phyloP scores from a whole-genome alignment of 2,888 invertebrate species.

The Caenorhabditis sp. region DNA sequence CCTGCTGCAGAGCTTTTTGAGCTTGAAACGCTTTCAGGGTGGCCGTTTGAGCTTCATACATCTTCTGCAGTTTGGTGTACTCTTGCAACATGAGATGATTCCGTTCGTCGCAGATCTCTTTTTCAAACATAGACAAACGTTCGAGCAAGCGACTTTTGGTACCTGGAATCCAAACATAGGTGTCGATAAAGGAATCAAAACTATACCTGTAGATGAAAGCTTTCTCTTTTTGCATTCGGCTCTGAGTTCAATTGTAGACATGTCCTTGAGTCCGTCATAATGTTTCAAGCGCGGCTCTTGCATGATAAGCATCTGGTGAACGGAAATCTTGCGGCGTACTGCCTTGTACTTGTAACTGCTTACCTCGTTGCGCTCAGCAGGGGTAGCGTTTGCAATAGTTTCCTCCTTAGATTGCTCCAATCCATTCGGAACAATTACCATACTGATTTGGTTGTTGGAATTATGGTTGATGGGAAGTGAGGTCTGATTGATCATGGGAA shows the following conservation, averaged over 20 bases:
- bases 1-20: conserved; percentile 42
- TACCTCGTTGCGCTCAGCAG: conserved; percentile 40
- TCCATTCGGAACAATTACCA: conserved; percentile 21
- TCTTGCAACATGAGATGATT: conserved; percentile 34
- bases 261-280: conserved; percentile 25
- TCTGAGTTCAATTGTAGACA: conserved; percentile 51
- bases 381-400: conserved; percentile 6
- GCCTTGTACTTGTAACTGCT: neutral
- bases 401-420: conserved; percentile 11
- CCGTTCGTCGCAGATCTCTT: conserved; percentile 26
- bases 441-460: conserved; percentile 17
- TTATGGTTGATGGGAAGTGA: conserved; percentile 31
- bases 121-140: conserved; percentile 32
- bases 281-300: conserved; percentile 55
- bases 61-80: conserved; percentile 37
- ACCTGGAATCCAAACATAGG: conserved; percentile 7
- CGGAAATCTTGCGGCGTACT: neutral
- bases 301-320: conserved; percentile 43
- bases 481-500: neutral
- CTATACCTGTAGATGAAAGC: conserved; percentile 33
- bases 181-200: neutral
- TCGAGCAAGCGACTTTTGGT: conserved; percentile 34
- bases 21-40: conserved; percentile 57
- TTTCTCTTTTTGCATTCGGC: conserved; percentile 43
- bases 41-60: conserved; percentile 57